Base-by-base conservation (phyloP, 1,140 invertebrate genomes). In the Semibalanus balanoides region DNA sequence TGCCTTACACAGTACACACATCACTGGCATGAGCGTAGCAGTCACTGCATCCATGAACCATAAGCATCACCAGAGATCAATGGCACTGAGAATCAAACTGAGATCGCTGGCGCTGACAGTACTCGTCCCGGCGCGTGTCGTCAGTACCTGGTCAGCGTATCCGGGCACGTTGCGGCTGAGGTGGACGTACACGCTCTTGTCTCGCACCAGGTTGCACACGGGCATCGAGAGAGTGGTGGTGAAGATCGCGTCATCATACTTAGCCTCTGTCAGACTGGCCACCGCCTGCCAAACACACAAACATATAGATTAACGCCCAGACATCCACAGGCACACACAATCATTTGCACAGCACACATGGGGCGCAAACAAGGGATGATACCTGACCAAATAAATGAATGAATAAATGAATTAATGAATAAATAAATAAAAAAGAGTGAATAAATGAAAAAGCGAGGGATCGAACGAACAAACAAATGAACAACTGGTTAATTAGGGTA, bases 361-460 rank as follows among this genome's bases (percentile, higher is more conserved):
- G n/a, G n/a, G n/a, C n/a, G n/a, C n/a, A 35, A 70, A 78, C 72
- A 29, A 77, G 29, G 76, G 29, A 83, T 22, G 76, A 71, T 79
- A 77, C 79, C 74, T 83, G 79, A 76, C 25, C 75, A 1, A 72
- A 0, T 79, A 35, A 30, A 30, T 64, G 31, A n/a, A 19, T 27
- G 30, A 70, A 19, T 0, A 9, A 29, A 29, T 74, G 9, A 14
- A 74, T 30, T 1, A 74, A 28, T 28, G n/a, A 43, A 11, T 43
- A 14, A 29, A 74, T 74, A n/a, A 74, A 35, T 25, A 0, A 11
- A 28, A 40, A 25, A 25, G n/a, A n/a, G n/a, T n/a, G n/a, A n/a
- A n/a, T n/a, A n/a, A n/a, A n/a, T n/a, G n/a, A n/a, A n/a, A n/a
- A n/a, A n/a, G n/a, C n/a, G n/a, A n/a, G n/a, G n/a, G n/a, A n/a